Evolutionary conservation across 2,888 invertebrate species (phyloP), one percentile per base, ranked within the genome.

Genomic region (Thyatira batis): DNA sequence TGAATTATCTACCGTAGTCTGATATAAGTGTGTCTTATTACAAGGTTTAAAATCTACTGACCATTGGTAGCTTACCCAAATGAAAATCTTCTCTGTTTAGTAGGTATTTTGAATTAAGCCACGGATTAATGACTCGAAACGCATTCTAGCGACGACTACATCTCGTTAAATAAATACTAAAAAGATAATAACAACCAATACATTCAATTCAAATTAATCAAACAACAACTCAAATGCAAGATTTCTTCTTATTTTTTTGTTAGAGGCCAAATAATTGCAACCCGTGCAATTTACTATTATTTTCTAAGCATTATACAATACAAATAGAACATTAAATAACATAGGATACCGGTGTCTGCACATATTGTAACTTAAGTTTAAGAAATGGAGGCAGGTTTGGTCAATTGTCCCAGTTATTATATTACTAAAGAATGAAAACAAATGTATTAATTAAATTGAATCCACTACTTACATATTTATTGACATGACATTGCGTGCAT

Each of bases 1-100:
- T 88, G 80, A 82, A 82, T 76, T 80, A 74, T 80, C 79, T 81
- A 80, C 74, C 70, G 73, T 84, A 84, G 82, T 79, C 78, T 81
- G 80, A 80, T 63, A 74, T 81, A 80, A 79, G 82, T 80, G 80
- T 78, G 80, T 82, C 80, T 82, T 81, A 79, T n/a, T n/a, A n/a
- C n/a, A n/a, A n/a, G n/a, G n/a, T n/a, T n/a, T n/a, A 76, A 66
- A 70, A 68, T 76, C 75, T 77, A 78, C 80, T 73, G 71, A 8
- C 77, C 73, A 71, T 68, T 71, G 69, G 77, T 80, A 77, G 81
- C 72, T 78, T 77, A 78, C 72, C 65, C 69, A 61, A 57, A 65
- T 58, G 62, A 66, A 58, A 60, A 58, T 65, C 63, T 67, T 65
- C 64, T 68, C 67, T 71, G 63, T 65, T 69, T 58, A 63, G 71